Evolutionary conservation across 2,888 invertebrate genomes (phyloP).

Genomic region (Diarsia dahlii): DNA sequence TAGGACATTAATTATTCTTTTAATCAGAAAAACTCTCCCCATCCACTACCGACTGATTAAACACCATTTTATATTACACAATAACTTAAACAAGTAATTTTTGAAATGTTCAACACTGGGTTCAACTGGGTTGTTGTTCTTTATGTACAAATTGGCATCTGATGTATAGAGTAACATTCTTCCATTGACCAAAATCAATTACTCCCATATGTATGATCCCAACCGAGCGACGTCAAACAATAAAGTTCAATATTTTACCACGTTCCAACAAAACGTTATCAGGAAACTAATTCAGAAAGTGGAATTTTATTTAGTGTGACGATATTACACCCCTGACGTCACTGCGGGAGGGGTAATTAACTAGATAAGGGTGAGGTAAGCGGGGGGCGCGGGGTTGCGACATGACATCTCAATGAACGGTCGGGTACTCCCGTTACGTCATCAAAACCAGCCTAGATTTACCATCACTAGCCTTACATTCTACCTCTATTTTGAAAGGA

Average conservation of each 20-base stretch:
- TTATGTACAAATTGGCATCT: not conserved
- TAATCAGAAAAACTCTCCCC: not conserved
- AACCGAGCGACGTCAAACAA: not conserved
- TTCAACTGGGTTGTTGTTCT: not conserved
- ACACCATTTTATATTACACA: too few species aligned
- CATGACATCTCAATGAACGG: slow-evolving; percentile 75
- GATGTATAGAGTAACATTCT: not conserved
- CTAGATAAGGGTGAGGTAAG: slow-evolving; percentile 64
- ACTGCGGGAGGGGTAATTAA: slow-evolving; percentile 70
- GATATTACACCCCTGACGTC: slow-evolving; percentile 76
- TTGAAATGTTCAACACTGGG: too few species aligned
- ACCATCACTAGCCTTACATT: not conserved
- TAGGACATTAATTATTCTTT: not conserved
- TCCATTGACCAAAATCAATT: slow-evolving; percentile 19
- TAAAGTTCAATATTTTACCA: slow-evolving; percentile 4
- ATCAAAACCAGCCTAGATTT: slow-evolving; percentile 45
- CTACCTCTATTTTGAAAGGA: slow-evolving; percentile 7
- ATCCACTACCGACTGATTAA: not conserved
- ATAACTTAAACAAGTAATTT: too few species aligned
- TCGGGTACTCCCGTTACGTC: slow-evolving; percentile 71
- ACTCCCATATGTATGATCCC: not conserved
- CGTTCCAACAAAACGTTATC: slow-evolving; percentile 16
- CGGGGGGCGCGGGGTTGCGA: slow-evolving; percentile 54
- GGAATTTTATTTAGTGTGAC: slow-evolving; percentile 68
- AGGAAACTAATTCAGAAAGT: slow-evolving; percentile 57